Evolutionary conservation across 2,888 invertebrate species (phyloP).

Genomic region (Ctenicera cuprea): DNA sequence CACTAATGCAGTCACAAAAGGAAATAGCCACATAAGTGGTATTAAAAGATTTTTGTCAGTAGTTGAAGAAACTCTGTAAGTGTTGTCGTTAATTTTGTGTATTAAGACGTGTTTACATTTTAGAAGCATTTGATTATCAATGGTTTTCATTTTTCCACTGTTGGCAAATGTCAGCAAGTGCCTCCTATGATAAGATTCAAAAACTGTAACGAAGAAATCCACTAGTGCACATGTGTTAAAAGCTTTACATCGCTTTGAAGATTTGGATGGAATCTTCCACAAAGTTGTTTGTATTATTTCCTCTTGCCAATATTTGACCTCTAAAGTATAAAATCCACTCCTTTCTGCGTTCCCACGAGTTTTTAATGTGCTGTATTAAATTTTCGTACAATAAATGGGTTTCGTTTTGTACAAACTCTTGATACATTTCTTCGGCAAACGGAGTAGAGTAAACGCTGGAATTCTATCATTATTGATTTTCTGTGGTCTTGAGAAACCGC

Average conservation of each 20-base stretch:
- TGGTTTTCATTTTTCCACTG: too few relatives aligned
- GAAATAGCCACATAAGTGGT: too few relatives aligned
- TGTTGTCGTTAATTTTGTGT: too few relatives aligned
- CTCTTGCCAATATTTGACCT: constrained; percentile 50
- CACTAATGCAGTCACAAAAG: too few relatives aligned
- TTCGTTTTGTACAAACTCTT: neutral
- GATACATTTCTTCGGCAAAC: too few relatives aligned
- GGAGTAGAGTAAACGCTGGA: constrained; percentile 25
- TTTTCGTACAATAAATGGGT: too few relatives aligned
- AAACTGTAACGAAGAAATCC: constrained; percentile 5
- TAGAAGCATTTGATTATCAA: too few relatives aligned
- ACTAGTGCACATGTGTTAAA: constrained; percentile 21
- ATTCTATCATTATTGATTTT: constrained; percentile 17
- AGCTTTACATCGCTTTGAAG: constrained; percentile 53
- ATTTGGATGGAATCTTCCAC: constrained; percentile 56
- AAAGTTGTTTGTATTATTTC: neutral
- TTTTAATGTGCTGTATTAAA: neutral
- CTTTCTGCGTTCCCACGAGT: neutral
- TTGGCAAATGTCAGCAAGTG: too few relatives aligned
- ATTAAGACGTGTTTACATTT: too few relatives aligned
- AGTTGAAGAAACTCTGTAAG: too few relatives aligned
- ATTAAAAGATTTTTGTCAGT: too few relatives aligned
- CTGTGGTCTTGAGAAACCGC: constrained; percentile 19
- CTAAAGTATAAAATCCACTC: constrained; percentile 35
- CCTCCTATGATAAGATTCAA: neutral